A percentile compares a stretch with the other conserved stretches of the same genome.
These are phyloP conservation scores for Rhinolophus sinicus DNA, from an alignment of 2,113 vertebrate species.

Conservation along the genomic window DNA sequence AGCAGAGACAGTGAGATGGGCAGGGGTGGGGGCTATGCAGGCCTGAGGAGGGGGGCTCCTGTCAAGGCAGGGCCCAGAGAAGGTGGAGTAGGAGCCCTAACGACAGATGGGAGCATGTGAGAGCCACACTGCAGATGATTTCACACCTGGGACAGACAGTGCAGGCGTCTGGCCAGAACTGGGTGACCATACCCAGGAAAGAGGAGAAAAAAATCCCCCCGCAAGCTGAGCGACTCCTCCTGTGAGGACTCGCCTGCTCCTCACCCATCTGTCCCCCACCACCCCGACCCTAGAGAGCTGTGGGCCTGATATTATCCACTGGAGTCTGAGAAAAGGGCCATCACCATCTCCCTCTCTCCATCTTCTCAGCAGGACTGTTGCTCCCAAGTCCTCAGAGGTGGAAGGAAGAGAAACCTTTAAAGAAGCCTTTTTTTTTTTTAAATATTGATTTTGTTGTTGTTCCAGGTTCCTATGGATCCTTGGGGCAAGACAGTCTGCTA, in stretches of 20 bases:
- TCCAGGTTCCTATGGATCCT: background rate
- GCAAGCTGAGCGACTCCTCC: background rate
- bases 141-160: background rate
- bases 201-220: background rate
- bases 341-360: background rate
- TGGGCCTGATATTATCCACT: no score
- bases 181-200: background rate
- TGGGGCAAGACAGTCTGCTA: background rate
- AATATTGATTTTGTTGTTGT: background rate
- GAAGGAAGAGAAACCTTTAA: background rate
- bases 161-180: background rate
- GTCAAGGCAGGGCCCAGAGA: background rate
- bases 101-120: background rate
- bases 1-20: background rate
- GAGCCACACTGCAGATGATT: background rate
- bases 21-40: background rate
- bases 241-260: background rate
- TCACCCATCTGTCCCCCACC: background rate
- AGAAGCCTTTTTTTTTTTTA: background rate
- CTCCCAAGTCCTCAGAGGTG: background rate
- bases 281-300: background rate
- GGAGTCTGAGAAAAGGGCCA: background rate
- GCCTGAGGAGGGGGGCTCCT: background rate
- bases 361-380: background rate
- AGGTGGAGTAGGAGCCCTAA: rapidly evolving